Evolutionary conservation across 2,797 vertebrate genomes (phyloP).

Genomic region (Aphelocoma californica): DNA sequence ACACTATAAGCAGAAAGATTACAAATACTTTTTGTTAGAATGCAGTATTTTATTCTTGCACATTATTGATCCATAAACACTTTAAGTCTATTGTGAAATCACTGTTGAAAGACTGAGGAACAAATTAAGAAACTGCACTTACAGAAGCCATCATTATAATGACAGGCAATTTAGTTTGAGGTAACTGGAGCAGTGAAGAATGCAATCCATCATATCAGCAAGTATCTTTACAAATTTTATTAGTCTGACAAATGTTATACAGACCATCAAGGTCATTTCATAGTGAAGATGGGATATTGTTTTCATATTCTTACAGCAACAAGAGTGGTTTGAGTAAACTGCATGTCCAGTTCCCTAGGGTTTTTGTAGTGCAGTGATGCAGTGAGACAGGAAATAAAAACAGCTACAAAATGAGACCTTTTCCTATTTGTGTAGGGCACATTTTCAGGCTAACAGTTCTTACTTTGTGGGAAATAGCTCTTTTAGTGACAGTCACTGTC

Average conservation of each 20-base stretch:
- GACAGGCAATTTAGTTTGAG: conserved; percentile 83
- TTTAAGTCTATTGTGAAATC: conserved; percentile 65
- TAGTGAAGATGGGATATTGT: conserved; percentile 62
- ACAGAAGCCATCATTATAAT: conserved; percentile 80
- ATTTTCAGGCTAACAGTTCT: neutral
- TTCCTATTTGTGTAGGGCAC: neutral
- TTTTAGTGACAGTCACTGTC: neutral
- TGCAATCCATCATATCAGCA: conserved; percentile 80
- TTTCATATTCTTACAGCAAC: conserved; percentile 59
- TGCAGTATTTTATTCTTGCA: conserved; percentile 74
- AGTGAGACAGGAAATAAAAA: conserved; percentile 19
- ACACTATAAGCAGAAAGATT: conserved; percentile 53
- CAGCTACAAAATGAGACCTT: neutral
- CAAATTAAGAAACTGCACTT: conserved; percentile 71
- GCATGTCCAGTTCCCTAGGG: conserved; percentile 55
- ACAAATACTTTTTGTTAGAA: conserved; percentile 72
- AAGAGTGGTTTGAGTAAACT: conserved; percentile 53
- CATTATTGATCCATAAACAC: conserved; percentile 81
- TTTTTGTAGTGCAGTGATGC: conserved; percentile 21
- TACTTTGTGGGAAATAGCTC: neutral
- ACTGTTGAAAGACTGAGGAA: conserved; percentile 60
- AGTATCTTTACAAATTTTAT: conserved; percentile 80
- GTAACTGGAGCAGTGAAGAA: conserved; percentile 70
- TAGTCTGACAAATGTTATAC: conserved; percentile 68
- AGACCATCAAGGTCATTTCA: conserved; percentile 76